phyloP scores from a whole-genome alignment of 2,888 invertebrate genomes.

The Drosophila putrida region DNA sequence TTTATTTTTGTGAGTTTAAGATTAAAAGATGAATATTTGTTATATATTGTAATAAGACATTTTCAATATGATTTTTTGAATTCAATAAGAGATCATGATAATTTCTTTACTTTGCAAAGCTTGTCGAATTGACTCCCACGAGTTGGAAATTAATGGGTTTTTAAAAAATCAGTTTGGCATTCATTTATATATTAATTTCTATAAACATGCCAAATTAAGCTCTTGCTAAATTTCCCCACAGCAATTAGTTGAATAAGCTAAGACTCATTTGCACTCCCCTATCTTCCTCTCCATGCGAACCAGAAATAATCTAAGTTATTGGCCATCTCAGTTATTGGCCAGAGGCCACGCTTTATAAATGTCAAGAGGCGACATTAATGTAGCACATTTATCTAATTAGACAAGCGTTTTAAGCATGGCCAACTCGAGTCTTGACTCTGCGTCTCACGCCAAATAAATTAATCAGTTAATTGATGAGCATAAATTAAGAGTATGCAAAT shows the following conservation, averaged over 20 bases:
- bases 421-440: slow-evolving; percentile 18
- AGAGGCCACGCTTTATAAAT: slow-evolving; percentile 63
- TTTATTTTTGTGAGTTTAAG: too few relatives aligned
- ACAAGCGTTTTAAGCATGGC: slow-evolving; percentile 69
- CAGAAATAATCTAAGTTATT: slow-evolving; percentile 21
- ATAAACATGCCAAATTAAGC: slow-evolving; percentile 3
- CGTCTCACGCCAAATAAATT: slow-evolving; percentile 75
- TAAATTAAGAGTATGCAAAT: slow-evolving; percentile 76
- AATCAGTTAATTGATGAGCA: slow-evolving; percentile 79
- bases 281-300: not conserved
- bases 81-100: too few relatives aligned
- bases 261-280: not conserved
- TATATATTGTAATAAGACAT: too few relatives aligned
- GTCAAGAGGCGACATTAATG: slow-evolving; percentile 73
- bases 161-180: not conserved
- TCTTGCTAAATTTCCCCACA: slow-evolving; percentile 29
- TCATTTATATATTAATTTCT: slow-evolving; percentile 5
- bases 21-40: too few relatives aligned
- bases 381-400: slow-evolving; percentile 79
- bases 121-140: slow-evolving; percentile 1
- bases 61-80: too few relatives aligned
- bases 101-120: too few relatives aligned
- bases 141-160: not conserved
- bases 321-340: slow-evolving; percentile 18
- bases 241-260: slow-evolving; percentile 21